Conservation (phyloP, 2,113 vertebrate genomes). For the Mus spicilegus region DNA sequence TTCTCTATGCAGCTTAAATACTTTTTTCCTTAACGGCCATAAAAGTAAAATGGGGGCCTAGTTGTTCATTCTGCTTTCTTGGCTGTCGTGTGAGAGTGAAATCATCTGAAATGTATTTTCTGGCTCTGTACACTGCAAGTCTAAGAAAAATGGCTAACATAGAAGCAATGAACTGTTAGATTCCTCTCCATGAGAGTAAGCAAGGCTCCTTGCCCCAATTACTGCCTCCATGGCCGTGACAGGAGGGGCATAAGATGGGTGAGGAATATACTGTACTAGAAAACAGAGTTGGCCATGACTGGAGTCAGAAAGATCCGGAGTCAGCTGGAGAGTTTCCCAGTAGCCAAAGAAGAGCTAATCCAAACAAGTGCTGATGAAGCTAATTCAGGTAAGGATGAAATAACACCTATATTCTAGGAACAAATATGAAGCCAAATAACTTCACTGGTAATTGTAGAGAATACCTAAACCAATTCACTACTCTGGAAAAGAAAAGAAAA, state of each 20-base stretch:
- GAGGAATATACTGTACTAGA: not conserved
- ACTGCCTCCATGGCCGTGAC: not conserved
- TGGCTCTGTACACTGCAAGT: constrained; percentile 14
- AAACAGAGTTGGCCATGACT: not conserved
- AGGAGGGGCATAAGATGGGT: not conserved
- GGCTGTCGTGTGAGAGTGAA: constrained; percentile 32
- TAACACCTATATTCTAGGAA: not conserved
- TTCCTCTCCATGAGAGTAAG: not conserved
- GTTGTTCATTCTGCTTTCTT: constrained; percentile 13
- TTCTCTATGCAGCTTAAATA: not conserved
- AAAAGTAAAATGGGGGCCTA: constrained; percentile 13
- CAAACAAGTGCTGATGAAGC: not conserved
- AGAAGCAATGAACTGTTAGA: not conserved
- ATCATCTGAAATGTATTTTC: not conserved
- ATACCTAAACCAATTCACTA: not conserved
- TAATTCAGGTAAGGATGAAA: not conserved
- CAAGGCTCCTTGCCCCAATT: not conserved
- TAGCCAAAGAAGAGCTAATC: not conserved
- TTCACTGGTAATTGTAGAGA: not conserved
- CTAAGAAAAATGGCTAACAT: constrained; percentile 15
- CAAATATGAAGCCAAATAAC: not conserved
- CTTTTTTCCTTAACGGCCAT: not conserved
- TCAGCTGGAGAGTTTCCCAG: not conserved
- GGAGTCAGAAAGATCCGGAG: not conserved
- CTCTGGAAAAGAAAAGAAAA: not conserved